These are phyloP conservation scores for Apteryx mantelli DNA, from an alignment of 2,113 vertebrate genomes.

Conservation along the genomic window DNA sequence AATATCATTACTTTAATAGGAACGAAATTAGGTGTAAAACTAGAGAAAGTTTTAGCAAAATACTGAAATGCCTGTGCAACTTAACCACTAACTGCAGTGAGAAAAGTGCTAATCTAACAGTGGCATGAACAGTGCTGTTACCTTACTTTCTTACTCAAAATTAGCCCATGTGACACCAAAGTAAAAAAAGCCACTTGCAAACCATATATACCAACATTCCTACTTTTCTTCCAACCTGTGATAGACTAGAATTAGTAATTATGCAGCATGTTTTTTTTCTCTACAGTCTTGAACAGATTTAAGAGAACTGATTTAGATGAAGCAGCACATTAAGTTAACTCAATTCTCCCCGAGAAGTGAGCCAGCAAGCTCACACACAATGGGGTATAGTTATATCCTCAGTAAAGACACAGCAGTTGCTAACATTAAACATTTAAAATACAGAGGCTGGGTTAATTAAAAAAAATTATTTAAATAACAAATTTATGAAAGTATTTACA, in stretches of 20 bases:
- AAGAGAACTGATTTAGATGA: not conserved
- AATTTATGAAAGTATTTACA: not conserved
- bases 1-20: not conserved
- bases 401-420: not conserved
- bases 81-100: not conserved
- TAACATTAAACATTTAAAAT: not conserved
- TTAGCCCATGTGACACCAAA: not conserved
- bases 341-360: not conserved
- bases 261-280: not conserved
- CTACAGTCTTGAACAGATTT: not conserved
- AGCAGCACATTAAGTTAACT: not conserved
- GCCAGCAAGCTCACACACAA: not conserved
- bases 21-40: not conserved
- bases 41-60: not conserved
- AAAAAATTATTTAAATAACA: not conserved
- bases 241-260: not conserved
- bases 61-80: not conserved
- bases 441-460: not conserved
- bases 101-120: not conserved
- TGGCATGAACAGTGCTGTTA: not conserved
- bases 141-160: not conserved
- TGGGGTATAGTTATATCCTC: not conserved
- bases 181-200: not conserved
- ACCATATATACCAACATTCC: not conserved
- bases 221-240: not conserved